phyloP scores from a whole-genome alignment of 1,140 invertebrate genomes.

The Drosophila sechellia region DNA sequence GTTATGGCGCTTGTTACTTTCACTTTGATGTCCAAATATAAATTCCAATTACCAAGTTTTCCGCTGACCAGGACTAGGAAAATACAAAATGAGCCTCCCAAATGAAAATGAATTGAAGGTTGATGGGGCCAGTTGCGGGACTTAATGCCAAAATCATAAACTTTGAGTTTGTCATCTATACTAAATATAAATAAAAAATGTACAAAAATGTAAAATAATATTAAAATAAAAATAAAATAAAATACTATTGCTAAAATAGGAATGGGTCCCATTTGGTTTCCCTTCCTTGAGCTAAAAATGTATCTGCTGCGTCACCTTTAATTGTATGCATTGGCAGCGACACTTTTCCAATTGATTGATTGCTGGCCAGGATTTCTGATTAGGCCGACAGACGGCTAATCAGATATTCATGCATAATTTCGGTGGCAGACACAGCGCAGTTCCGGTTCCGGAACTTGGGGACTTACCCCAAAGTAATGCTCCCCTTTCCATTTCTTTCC shows the following conservation, averaged over 20 bases:
- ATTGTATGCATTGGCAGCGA: constrained; percentile 40
- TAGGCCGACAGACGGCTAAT: constrained; percentile 61
- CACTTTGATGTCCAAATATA: constrained; percentile 47
- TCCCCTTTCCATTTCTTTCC: neutral
- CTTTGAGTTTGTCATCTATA: neutral
- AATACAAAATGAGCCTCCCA: constrained; percentile 2
- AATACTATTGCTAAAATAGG: neutral
- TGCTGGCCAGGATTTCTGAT: constrained; percentile 62
- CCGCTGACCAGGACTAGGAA: constrained; percentile 3
- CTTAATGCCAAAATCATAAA: neutral
- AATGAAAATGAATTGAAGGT: constrained; percentile 39
- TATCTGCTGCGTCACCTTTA: constrained; percentile 34
- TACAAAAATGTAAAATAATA: too few relatives aligned
- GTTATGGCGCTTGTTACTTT: constrained; percentile 9
- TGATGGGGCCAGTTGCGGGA: neutral
- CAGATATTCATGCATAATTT: constrained; percentile 77
- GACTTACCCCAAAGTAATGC: constrained; percentile 16
- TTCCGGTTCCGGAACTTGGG: constrained; percentile 20
- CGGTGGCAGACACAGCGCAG: constrained; percentile 24
- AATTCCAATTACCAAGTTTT: constrained; percentile 50
- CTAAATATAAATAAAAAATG: neutral
- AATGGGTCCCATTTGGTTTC: neutral
- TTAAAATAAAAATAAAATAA: too few relatives aligned
- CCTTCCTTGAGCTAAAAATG: neutral
- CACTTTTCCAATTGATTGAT: constrained; percentile 75